These are phyloP conservation scores for Synaphobranchus kaupii DNA, from an alignment of 2,797 vertebrate species.

Conservation along the genomic window DNA sequence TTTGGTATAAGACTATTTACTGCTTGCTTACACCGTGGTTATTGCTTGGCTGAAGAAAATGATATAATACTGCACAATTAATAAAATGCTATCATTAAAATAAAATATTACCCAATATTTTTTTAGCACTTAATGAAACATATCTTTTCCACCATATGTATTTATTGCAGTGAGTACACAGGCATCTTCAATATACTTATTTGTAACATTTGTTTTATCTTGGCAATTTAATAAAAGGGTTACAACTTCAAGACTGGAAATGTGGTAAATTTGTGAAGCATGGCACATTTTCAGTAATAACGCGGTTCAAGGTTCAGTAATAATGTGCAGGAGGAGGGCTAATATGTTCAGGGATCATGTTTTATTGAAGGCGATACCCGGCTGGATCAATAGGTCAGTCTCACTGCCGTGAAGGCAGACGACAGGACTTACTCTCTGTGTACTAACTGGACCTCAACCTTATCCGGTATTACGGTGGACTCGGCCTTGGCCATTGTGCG, in stretches of 20 bases:
- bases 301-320: background rate
- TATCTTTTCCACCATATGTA: background rate
- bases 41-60: too few species aligned
- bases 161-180: background rate
- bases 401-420: background rate
- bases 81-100: too few species aligned
- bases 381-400: conserved; percentile 18
- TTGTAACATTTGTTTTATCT: background rate
- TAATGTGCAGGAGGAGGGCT: background rate
- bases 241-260: background rate
- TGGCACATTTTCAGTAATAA: background rate
- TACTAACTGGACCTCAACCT: background rate
- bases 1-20: too few species aligned
- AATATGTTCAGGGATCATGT: conserved; percentile 21
- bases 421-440: background rate
- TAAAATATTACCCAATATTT: too few species aligned
- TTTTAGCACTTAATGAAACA: background rate
- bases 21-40: too few species aligned
- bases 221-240: background rate
- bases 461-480: background rate
- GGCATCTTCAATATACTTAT: background rate
- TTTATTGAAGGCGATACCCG: conserved; percentile 23
- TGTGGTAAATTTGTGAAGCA: background rate
- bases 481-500: background rate
- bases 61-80: too few species aligned